phyloP scores from a whole-genome alignment of 2,888 invertebrate species.

The Netelia virgata region DNA sequence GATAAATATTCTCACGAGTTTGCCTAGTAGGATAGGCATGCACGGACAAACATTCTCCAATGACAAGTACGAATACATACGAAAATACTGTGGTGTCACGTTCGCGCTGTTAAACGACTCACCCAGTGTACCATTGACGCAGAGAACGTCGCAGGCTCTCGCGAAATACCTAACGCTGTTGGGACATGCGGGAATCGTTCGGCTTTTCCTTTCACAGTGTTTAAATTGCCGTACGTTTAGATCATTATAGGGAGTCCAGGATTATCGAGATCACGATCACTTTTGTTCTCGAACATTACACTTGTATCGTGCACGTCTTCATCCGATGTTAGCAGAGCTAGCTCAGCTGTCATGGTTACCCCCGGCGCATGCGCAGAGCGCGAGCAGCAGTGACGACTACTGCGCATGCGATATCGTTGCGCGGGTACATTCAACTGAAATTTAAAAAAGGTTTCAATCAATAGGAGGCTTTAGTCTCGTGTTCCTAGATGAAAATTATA shows the following conservation, averaged over 20 bases:
- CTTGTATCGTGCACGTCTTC: neutral
- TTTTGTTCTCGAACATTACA: neutral
- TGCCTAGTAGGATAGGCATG: neutral
- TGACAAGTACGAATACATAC: constrained; percentile 8
- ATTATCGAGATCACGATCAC: neutral
- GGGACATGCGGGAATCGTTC: neutral
- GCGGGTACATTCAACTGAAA: constrained; percentile 35
- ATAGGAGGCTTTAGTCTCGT: no score
- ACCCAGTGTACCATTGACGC: constrained; percentile 4
- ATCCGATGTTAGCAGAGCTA: neutral
- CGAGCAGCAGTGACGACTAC: neutral
- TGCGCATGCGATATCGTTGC: neutral
- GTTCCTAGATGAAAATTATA: neutral
- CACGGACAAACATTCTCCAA: constrained; percentile 14
- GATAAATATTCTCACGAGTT: neutral
- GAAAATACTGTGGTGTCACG: constrained; percentile 25
- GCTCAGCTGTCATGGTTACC: neutral
- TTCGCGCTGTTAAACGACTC: constrained; percentile 2
- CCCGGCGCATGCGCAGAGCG: neutral
- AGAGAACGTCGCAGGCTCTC: constrained; percentile 22
- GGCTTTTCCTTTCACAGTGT: constrained; percentile 1
- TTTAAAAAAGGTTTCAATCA: neutral
- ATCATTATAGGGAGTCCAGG: neutral
- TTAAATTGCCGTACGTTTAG: constrained; percentile 15
- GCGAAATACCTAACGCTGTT: neutral